phyloP scores from a whole-genome alignment of 1,140 invertebrate genomes.

The Leguminivora glycinivorella region DNA sequence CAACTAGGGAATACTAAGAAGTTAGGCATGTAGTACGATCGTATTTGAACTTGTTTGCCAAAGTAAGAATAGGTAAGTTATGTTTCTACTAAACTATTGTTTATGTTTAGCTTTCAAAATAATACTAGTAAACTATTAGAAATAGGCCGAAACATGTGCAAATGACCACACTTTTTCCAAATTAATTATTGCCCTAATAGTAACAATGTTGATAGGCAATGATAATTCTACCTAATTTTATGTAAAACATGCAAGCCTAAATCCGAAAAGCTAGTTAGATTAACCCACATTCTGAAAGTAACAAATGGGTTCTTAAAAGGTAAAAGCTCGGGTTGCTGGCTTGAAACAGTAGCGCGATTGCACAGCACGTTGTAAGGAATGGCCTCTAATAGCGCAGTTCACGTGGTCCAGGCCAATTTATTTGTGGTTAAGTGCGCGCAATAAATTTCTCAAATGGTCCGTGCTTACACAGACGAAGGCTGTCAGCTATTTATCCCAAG shows the following conservation, averaged over 20 bases:
- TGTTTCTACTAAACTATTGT: too few relatives aligned
- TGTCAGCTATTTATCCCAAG: conserved; percentile 69
- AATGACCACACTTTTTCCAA: too few relatives aligned
- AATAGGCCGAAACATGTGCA: too few relatives aligned
- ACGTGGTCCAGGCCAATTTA: conserved; percentile 69
- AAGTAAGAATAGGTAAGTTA: too few relatives aligned
- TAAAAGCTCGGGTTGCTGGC: background rate
- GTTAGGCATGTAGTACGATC: background rate
- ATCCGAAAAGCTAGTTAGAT: background rate
- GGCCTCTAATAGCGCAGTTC: conserved; percentile 52
- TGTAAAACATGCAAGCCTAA: background rate
- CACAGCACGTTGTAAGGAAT: conserved; percentile 40
- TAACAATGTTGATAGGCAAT: too few relatives aligned
- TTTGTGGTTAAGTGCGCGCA: conserved; percentile 74
- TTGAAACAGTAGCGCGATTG: conserved; percentile 9
- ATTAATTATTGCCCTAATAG: too few relatives aligned
- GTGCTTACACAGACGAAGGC: conserved; percentile 62
- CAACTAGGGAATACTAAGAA: background rate
- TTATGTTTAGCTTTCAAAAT: too few relatives aligned
- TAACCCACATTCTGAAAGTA: conserved; percentile 1
- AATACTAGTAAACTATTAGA: too few relatives aligned
- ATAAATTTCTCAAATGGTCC: conserved; percentile 76
- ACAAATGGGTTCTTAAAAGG: conserved; percentile 10
- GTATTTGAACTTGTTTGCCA: background rate
- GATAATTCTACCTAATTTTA: too few relatives aligned